Conservation (phyloP, 2,888 invertebrate species). For the Zygaena filipendulae region DNA sequence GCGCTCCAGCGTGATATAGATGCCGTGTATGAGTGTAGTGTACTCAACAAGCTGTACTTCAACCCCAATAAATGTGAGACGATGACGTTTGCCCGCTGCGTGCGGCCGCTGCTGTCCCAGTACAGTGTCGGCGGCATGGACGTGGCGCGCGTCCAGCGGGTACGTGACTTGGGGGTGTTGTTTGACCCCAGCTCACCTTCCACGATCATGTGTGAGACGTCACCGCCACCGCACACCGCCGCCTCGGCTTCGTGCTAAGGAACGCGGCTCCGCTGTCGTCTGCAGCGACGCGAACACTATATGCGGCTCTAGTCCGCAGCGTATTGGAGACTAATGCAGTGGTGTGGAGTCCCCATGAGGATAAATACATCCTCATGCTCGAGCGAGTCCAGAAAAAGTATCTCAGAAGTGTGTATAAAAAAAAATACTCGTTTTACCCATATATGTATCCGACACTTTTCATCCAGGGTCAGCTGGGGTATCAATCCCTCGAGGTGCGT, state of each 20-base stretch:
- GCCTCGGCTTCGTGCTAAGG: neutral
- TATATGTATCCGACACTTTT: too few relatives aligned
- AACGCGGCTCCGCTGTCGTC: conserved; percentile 1
- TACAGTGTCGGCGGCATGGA: neutral
- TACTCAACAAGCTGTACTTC: neutral
- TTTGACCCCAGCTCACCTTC: neutral
- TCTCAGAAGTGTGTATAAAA: too few relatives aligned
- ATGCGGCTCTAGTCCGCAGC: conserved; percentile 1
- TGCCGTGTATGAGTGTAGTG: neutral
- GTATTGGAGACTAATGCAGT: conserved; percentile 1
- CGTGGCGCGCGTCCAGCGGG: conserved; percentile 20
- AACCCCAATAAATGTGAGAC: conserved; percentile 1
- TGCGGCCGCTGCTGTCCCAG: neutral
- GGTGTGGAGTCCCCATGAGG: too few relatives aligned
- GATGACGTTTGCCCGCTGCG: neutral
- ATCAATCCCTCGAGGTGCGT: too few relatives aligned
- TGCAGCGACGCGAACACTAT: conserved; percentile 1
- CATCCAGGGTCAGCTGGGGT: too few relatives aligned
- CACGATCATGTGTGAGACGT: neutral
- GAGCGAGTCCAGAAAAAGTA: too few relatives aligned
- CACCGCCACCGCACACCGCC: neutral
- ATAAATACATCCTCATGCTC: too few relatives aligned
- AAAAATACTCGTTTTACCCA: too few relatives aligned
- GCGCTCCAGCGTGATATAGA: neutral
- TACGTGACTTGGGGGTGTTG: too few relatives aligned